Evolutionary conservation across 2,888 invertebrate species (phyloP).

Genomic region (Agonopterix arenella): DNA sequence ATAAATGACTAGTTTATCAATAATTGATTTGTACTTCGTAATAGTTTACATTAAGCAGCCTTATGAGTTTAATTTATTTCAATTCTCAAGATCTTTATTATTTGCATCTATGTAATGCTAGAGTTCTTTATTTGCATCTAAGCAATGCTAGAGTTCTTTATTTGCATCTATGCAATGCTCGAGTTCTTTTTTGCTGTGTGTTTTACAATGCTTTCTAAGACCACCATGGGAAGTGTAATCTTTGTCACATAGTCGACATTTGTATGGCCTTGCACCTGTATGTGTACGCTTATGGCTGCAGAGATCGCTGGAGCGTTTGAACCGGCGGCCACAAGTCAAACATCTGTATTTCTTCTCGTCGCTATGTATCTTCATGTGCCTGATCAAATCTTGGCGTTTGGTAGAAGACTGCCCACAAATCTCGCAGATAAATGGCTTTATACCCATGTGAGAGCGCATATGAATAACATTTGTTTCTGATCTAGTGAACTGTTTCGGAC

Average conservation of each 20-base stretch:
- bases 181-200: conserved; percentile 13
- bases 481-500: conserved; percentile 47
- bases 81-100: too few species aligned
- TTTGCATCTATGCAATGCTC: neutral
- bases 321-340: conserved; percentile 23
- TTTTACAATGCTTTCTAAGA: conserved; percentile 27
- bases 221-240: conserved; percentile 31
- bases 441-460: conserved; percentile 65
- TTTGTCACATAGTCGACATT: conserved; percentile 26
- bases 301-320: conserved; percentile 32
- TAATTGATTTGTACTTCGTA: conserved; percentile 4
- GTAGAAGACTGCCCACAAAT: conserved; percentile 49
- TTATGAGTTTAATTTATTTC: neutral
- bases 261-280: conserved; percentile 27
- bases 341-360: conserved; percentile 31
- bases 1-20: conserved; percentile 18
- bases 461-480: conserved; percentile 61
- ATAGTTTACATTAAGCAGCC: neutral
- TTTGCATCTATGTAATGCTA: too few species aligned
- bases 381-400: conserved; percentile 29
- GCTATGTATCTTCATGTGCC: conserved; percentile 33
- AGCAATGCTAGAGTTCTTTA: too few species aligned
- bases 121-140: too few species aligned
- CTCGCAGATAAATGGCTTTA: conserved; percentile 65
- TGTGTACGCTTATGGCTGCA: conserved; percentile 31